Evolutionary conservation across 2,797 vertebrate genomes (phyloP), one percentile per base, ranked within the genome.

Genomic region (Catamblyrhynchus diadema): DNA sequence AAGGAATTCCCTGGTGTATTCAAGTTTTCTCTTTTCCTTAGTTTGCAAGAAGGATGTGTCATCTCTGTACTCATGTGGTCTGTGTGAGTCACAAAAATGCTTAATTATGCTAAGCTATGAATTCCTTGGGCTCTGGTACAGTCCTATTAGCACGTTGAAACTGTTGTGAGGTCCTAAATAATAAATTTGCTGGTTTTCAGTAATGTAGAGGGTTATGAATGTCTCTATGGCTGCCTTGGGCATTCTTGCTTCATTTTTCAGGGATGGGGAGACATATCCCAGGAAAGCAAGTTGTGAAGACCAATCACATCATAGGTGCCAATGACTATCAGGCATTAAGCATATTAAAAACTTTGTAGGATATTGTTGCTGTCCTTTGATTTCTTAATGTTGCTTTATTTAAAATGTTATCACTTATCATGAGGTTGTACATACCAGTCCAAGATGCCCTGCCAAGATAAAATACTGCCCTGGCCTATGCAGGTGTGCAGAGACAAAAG

Each of bases 291-390:
- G 10, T 18, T 75, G 18, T 27, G 41, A 56, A 74, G 27, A 64
- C 5, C 23, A 39, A 10, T 47, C 12, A 24, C 0, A 2, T 23
- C 30, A 39, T 1, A 37, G 23, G 10, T 32, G 30, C 13, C 33
- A 22, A 4, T 4, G 28, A 48, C 9, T 50, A 22, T 35, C 35
- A 44, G 20, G 1, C 11, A 4, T 25, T 25, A 72, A 62, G 14
- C 24, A 57, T 61, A 33, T 22, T 66, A 78, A 35, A 3, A 65
- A 2, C 12, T 47, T 61, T 23, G 3, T 18, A 33, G 6, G 25
- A 48, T 57, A 10, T 15, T 28, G 9, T 28, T 51, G 8, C 30
- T 80, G 8, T 39, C 13, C 10, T 51, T 56, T n/a, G 9, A 44
- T 66, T 87, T 85, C 22, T 62, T 67, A 42, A 47, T 50, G 41